Evolutionary conservation across 2,113 vertebrate species (phyloP).

Genomic region (Gadus chalcogrammus): DNA sequence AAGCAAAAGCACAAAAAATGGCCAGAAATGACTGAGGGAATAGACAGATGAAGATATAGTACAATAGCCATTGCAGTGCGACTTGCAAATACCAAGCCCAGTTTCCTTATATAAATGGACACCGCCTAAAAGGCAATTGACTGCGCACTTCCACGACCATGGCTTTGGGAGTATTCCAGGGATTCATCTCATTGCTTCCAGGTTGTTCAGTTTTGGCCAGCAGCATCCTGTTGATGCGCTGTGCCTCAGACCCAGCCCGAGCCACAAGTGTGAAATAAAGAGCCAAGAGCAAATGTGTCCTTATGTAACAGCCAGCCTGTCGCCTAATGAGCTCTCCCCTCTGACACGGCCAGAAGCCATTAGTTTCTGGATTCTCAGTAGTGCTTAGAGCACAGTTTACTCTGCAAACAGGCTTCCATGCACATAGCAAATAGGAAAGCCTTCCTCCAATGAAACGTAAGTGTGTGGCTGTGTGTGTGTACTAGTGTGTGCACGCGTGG

Average conservation of each 20-base stretch:
- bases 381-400: slow-evolving; percentile 4
- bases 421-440: neutral
- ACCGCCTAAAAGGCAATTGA: too few species aligned
- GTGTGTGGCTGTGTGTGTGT: neutral
- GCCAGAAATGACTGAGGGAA: neutral
- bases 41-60: too few species aligned
- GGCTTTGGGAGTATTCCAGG: too few species aligned
- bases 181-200: too few species aligned
- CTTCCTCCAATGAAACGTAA: neutral
- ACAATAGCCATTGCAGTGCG: neutral
- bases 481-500: neutral
- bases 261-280: slow-evolving; percentile 14
- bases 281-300: slow-evolving; percentile 22
- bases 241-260: slow-evolving; percentile 7
- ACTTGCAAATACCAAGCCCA: neutral
- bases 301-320: slow-evolving; percentile 15
- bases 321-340: slow-evolving; percentile 29
- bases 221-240: slow-evolving; percentile 3
- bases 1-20: too few species aligned
- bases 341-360: slow-evolving; percentile 29
- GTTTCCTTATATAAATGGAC: too few species aligned
- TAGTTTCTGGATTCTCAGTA: slow-evolving; percentile 31
- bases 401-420: slow-evolving; percentile 8
- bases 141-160: too few species aligned
- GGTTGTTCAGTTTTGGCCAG: neutral